Base-by-base conservation (phyloP, 2,113 vertebrate species). In the Mesocricetus auratus region DNA sequence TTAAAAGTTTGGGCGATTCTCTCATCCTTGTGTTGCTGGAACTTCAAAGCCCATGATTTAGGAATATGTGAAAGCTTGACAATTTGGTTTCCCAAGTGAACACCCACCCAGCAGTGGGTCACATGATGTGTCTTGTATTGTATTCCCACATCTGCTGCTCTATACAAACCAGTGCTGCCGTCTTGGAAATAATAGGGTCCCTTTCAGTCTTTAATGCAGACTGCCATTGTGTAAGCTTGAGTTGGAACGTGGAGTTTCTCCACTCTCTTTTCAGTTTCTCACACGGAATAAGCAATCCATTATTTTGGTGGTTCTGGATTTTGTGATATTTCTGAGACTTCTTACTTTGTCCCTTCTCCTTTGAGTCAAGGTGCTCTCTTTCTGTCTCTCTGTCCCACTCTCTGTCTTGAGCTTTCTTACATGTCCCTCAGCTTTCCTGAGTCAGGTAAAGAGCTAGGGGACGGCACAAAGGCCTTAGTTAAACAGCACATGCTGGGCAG, bases 281-380 rank as follows among this genome's bases (percentile, higher is more conserved):
- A 29, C 92, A 53, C 12, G 60, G 82, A 97, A 96, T 95, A 96
- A 96, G 96, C 86, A 66, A 93, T 47, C 77, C n/a, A 64, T 98
- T 93, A 89, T 96, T 91, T 96, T 81, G 97, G 85, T 31, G 16
- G 68, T 95, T 94, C 95, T 96, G 78, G 94, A 0, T 86, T 79
- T 96, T 96, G 68, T 56, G 91, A 26, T 69, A 77, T 68, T 95
- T 94, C 86, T 88, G 94, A 50, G 58, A 9, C 56, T 85, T 95
- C 95, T 78, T 87, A 60, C 36, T 95, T 26, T 26, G 16, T 85
- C 26, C 29, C 12, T 47, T 24, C 42, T 7, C 21, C 21, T 42
- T 50, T 3, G 4, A 21, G 12, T 87, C 22, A 24, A 42, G 26
- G 31, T 60, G 24, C 10, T 86, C 5, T 79, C 7, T 82, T 4